phyloP scores from a whole-genome alignment of 2,113 vertebrate species.

The Eonycteris spelaea region DNA sequence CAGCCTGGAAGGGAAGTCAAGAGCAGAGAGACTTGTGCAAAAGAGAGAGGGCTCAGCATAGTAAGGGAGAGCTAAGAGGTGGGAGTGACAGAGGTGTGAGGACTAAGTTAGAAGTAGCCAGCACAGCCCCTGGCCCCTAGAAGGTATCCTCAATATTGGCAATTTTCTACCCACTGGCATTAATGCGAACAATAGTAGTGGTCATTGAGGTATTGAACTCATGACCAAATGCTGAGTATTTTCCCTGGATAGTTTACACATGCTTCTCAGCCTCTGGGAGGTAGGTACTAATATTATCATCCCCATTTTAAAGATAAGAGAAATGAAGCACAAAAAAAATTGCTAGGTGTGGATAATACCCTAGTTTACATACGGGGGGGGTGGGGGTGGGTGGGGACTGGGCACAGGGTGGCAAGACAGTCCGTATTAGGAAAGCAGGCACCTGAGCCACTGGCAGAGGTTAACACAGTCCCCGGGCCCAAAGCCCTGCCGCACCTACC shows the following conservation, averaged over 20 bases:
- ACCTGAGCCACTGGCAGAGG: neutral
- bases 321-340: neutral
- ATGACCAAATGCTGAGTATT: neutral
- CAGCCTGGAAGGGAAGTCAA: neutral
- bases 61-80: neutral
- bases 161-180: neutral
- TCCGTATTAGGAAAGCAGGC: neutral
- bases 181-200: accelerated
- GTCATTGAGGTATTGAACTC: neutral
- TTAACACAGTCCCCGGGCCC: neutral
- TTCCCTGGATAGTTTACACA: neutral
- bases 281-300: neutral
- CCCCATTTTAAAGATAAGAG: neutral
- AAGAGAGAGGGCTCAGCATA: too few relatives aligned
- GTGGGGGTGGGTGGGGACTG: too few relatives aligned
- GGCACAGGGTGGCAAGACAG: neutral
- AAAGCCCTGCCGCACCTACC: neutral
- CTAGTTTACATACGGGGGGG: neutral
- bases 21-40: neutral
- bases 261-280: neutral
- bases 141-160: neutral
- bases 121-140: neutral
- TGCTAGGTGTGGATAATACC: neutral
- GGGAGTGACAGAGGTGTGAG: accelerated
- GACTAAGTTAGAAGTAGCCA: neutral